phyloP scores from a whole-genome alignment of 2,888 invertebrate species.

The Endomychus coccineus region DNA sequence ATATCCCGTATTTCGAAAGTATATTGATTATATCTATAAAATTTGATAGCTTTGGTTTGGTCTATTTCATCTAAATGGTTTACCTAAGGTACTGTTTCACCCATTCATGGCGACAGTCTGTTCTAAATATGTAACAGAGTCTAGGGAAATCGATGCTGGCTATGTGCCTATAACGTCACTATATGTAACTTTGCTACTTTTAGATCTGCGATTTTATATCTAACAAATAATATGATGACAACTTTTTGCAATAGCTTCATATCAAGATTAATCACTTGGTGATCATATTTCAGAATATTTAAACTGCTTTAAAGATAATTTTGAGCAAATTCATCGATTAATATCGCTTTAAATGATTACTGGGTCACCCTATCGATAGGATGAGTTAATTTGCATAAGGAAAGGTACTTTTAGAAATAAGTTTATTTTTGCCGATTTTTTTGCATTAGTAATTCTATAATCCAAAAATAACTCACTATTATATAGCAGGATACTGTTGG shows the following conservation, averaged over 20 bases:
- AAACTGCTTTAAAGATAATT: not conserved
- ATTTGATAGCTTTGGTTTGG: no score
- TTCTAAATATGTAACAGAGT: conserved; percentile 39
- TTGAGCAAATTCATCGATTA: no score
- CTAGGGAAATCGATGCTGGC: conserved; percentile 40
- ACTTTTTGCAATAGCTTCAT: not conserved
- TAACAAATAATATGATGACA: conserved; percentile 19
- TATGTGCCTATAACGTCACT: conserved; percentile 40
- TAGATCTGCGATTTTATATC: conserved; percentile 32
- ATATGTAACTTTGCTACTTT: conserved; percentile 39
- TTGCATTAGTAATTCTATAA: conserved; percentile 36
- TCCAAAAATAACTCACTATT: conserved; percentile 39
- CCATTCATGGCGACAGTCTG: conserved; percentile 26
- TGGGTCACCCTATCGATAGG: no score
- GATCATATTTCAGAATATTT: not conserved
- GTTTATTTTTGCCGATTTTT: conserved; percentile 32
- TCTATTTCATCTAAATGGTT: no score
- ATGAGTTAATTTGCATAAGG: no score
- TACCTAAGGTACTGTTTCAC: no score
- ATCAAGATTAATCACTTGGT: no score
- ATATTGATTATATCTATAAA: no score
- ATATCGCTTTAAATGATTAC: no score
- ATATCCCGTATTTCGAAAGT: not conserved
- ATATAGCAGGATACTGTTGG: conserved; percentile 28
- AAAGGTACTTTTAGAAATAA: conserved; percentile 22